Evolutionary conservation across 2,113 vertebrate species (phyloP), one percentile per base, ranked within the genome.

Genomic region (Gobius niger): DNA sequence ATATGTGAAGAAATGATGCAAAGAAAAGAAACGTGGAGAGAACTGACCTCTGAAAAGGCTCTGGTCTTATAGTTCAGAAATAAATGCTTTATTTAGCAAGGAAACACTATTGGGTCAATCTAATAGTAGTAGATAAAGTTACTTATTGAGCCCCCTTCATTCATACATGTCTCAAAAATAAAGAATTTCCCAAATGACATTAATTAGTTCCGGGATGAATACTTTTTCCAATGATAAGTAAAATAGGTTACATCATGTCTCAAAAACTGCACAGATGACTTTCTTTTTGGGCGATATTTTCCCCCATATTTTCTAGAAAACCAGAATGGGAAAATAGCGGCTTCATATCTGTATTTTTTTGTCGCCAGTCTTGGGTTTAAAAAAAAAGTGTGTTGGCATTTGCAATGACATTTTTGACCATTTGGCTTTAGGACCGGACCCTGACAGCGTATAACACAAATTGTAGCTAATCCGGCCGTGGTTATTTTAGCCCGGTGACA

Each of bases 371-470:
- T 7, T 41, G 40, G 5, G n/a, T 63, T 34, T 34, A 34, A 34
- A 34, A 64, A 15, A 77, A 70, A 82, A 82, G 57, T 64, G 64
- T 60, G 51, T 50, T 67, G 72, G 73, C 79, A 72, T 84, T 85
- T 84, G 72, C 51, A 72, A 67, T 85, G 79, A 80, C 81, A 70
- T 81, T 77, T 83, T 56, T 78, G 71, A 73, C 62, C 63, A 13
- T 60, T 82, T 62, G 68, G 69, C 76, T 73, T 61, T 47, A 47
- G 63, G 81, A 73, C 50, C 8, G 52, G 47, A 64, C 54, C 75
- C 34, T 67, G 44, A 72, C 52, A 6, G 47, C 19, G 34, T 42
- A 13, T 19, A 56, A 66, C 24, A 76, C 18, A 74, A 61, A 80
- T 72, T 16, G 54, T 44, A 47, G 44, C 65, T 47, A 63, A 70